Base-by-base conservation (phyloP, 2,797 vertebrate genomes). In the Sardinella longiceps region DNA sequence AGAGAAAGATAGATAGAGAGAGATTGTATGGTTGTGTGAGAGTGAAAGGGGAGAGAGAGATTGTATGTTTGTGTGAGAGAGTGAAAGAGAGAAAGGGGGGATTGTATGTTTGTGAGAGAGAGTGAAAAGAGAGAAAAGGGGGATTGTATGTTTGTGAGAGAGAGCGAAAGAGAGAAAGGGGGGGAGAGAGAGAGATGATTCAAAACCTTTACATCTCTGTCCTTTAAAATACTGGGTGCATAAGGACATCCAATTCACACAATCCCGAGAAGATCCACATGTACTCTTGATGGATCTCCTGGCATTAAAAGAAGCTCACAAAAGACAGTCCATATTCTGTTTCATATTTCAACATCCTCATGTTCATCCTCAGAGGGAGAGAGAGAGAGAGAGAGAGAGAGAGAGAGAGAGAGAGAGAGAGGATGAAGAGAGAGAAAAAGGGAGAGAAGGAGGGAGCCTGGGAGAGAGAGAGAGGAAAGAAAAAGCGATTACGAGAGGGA, bases 401-500 rank as follows among this genome's bases (percentile, higher is more conserved):
- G 2, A 10, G 45, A 66, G 43, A 43, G 25, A 33, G 28, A 33
- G 66, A 70, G 30, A 33, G 30, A 37, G 30, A 37, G 30, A 37
- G n/a, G 30, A 6, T 3, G 51, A 53, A 4, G 51, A 20, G 20
- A 53, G 20, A 28, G n/a, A 33, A 2, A 10, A 9, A 66, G 60
- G 4, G 28, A 66, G 1, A 30, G 30, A 74, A 37, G 33, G 15
- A 74, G 33, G 33, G 66, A 74, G 66, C 30, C 14, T 39, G 66
- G 14, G n/a, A n/a, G n/a, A n/a, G 66, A 74, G 70, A 77, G 30
- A 5, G 25, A 74, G 66, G 66, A 74, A 18, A 74, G 66, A 33
- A 74, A 12, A 18, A 77, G 70, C 18, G 70, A 77, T 77, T 77
- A 77, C 15, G 37, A 43, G 70, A 77, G 70, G 70, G 33, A 39